A percentile compares a stretch with the other conserved stretches of the same genome.
Evolutionary conservation across 2,113 vertebrate genomes (phyloP).

Genomic region (Tricholaema leucomelas): DNA sequence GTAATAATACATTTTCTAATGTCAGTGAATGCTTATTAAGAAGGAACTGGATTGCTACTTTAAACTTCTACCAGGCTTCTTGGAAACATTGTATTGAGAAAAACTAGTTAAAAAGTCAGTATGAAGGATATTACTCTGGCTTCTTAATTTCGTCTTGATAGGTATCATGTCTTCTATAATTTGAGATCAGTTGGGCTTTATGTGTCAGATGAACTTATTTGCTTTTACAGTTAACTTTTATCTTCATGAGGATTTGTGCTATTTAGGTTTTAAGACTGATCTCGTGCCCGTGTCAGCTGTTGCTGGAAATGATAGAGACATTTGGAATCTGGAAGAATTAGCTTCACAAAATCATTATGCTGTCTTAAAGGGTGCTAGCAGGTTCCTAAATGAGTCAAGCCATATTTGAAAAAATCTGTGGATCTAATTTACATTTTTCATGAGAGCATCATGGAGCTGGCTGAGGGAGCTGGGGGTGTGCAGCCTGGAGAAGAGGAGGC

Average conservation of each 20-base stretch:
- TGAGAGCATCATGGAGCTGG: neutral
- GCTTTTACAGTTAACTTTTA: neutral
- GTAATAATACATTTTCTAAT: neutral
- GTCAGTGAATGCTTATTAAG: neutral
- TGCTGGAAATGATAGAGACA: conserved; percentile 6
- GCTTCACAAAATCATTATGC: neutral
- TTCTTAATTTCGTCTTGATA: neutral
- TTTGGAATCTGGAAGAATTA: conserved; percentile 20
- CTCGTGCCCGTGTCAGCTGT: neutral
- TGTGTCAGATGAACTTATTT: neutral
- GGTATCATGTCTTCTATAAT: neutral
- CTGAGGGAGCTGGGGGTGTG: too few species aligned
- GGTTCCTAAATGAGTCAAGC: conserved; percentile 13
- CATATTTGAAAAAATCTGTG: conserved; percentile 5
- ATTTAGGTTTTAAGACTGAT: conserved; percentile 5
- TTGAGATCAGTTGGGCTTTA: neutral
- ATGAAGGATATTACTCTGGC: neutral
- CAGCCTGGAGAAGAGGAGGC: too few species aligned
- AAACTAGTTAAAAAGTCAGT: neutral
- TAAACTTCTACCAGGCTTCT: neutral
- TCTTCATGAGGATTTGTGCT: neutral
- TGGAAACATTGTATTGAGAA: neutral
- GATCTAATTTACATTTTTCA: neutral
- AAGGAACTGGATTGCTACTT: neutral
- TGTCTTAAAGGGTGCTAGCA: neutral